Evolutionary conservation across 2,888 invertebrate genomes (phyloP), one percentile per base, ranked within the genome.

Genomic region (Lasioglossum leucozonium): DNA sequence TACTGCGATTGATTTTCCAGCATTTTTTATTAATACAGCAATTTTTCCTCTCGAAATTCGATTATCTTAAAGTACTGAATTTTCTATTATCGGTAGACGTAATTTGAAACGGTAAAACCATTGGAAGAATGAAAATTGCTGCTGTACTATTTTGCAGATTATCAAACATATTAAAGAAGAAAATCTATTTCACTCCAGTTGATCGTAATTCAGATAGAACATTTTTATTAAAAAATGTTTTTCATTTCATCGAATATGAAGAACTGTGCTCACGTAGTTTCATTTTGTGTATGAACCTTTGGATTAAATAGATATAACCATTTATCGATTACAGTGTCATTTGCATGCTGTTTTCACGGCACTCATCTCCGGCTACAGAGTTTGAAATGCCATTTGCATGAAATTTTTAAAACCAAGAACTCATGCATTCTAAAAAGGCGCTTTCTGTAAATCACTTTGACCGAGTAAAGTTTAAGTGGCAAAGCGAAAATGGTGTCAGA

Each of bases 401-500:
- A 44, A 26, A 44, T 26, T 30, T 16, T 6, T 2, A 37, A 13
- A 18, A 37, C 16, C 37, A 67, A 67, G 44, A 26, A 30, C 72
- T 18, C 30, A 44, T 67, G 67, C 34, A 67, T 67, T 67, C 67
- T 67, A 67, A 40, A 67, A 67, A 37, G 22, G 10, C 67, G 67
- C 42, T 72, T 72, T 72, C 30, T 72, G 18, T 30, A 72, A 67
- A 72, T 44, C 10, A 26, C 30, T 72, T 55, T 30, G 72, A 10
- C 26, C 72, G 72, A 42, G 30, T n/a, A 42, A 44, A 72, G 44
- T 72, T 72, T 44, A 72, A 72, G 42, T 44, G 26, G 72, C 5
- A 11, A 16, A 42, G 44, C 16, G 42, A 72, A 72, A 72, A 72
- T 44, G 10, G 26, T 42, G 72, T 44, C n/a, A 13, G 26, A 30